Percentiles rank a stretch among this genome's conserved stretches.
Conservation (phyloP, 1,140 invertebrate genomes). For the Papilio aristodemus region DNA sequence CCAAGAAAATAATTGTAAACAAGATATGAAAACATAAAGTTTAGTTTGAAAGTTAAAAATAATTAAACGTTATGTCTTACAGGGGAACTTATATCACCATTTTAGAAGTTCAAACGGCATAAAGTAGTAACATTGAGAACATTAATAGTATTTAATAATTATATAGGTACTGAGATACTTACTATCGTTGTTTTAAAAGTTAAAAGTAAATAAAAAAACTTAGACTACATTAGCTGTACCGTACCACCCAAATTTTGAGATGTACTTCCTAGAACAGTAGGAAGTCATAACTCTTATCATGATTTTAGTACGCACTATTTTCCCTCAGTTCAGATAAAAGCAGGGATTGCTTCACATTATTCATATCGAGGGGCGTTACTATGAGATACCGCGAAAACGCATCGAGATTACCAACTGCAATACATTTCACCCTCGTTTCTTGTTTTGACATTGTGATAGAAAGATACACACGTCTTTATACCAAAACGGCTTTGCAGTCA, state of each 20-base stretch:
- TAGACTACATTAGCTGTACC: background rate
- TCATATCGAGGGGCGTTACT: constrained; percentile 75
- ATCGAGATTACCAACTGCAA: constrained; percentile 77
- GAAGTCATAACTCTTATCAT: background rate
- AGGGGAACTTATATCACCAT: too few relatives aligned
- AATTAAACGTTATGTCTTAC: too few relatives aligned
- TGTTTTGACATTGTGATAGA: constrained; percentile 74
- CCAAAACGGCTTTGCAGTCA: constrained; percentile 44
- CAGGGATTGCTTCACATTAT: constrained; percentile 74
- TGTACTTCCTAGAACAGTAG: background rate
- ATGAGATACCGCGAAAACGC: constrained; percentile 78
- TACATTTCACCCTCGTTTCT: constrained; percentile 70
- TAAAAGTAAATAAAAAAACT: too few relatives aligned
- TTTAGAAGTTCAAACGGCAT: too few relatives aligned
- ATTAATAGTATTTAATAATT: too few relatives aligned
- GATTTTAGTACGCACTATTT: constrained; percentile 25
- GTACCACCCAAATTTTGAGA: background rate
- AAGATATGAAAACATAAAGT: too few relatives aligned
- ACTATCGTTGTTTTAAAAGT: too few relatives aligned
- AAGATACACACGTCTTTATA: constrained; percentile 58
- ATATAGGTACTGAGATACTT: too few relatives aligned
- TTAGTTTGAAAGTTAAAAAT: too few relatives aligned
- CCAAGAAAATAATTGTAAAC: too few relatives aligned
- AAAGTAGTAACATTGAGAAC: too few relatives aligned
- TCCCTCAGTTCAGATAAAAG: constrained; percentile 63